Conservation (phyloP, 2,888 invertebrate species). For the Leucophora obtusa region DNA sequence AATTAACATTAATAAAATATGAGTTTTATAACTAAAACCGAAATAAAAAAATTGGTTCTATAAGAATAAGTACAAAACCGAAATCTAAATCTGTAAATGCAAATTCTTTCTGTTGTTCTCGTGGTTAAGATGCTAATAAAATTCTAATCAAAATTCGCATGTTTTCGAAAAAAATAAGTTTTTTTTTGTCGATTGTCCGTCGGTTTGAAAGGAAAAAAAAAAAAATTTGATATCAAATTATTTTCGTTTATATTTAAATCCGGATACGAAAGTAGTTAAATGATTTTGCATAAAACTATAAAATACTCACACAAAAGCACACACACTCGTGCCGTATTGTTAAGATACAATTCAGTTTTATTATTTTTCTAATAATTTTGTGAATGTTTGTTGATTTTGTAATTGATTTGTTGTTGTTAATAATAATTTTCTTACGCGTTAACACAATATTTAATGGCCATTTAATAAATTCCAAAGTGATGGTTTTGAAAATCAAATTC, state of each 20-base stretch:
- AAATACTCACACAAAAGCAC: neutral
- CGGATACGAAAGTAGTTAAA: constrained; percentile 49
- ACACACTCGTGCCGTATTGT: neutral
- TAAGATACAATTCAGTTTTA: neutral
- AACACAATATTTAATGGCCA: constrained; percentile 48
- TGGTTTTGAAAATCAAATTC: constrained; percentile 11
- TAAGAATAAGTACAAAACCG: too few species aligned
- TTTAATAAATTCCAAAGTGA: constrained; percentile 39
- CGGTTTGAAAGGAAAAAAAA: neutral
- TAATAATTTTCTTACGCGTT: constrained; percentile 35
- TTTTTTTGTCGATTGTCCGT: neutral
- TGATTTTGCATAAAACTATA: constrained; percentile 47
- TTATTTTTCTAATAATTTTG: neutral
- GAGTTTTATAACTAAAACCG: too few species aligned
- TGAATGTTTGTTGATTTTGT: constrained; percentile 14
- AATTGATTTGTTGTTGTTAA: constrained; percentile 18
- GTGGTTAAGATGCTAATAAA: constrained; percentile 39
- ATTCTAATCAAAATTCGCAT: constrained; percentile 29
- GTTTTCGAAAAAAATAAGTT: too few species aligned
- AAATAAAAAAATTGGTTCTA: too few species aligned
- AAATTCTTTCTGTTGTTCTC: too few species aligned
- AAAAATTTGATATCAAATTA: constrained; percentile 1
- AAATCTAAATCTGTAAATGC: too few species aligned
- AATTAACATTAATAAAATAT: too few species aligned
- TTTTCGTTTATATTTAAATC: constrained; percentile 27